Evolutionary conservation across 2,113 vertebrate genomes (phyloP).

Genomic region (Hemibagrus wyckioides): DNA sequence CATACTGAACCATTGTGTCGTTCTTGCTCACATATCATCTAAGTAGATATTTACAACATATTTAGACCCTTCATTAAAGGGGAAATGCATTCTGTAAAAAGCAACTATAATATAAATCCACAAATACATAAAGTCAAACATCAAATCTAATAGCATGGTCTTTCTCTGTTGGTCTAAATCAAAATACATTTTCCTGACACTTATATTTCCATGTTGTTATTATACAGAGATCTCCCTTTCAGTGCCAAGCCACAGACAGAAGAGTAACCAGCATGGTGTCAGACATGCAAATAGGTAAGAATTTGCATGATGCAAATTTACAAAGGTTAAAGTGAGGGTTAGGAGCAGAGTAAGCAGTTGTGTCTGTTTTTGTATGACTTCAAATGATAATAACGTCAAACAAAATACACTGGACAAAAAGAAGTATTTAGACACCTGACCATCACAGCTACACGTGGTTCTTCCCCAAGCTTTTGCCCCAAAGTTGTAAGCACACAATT

Average conservation of each 20-base stretch:
- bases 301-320: constrained; percentile 21
- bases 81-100: background rate
- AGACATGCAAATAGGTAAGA: background rate
- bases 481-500: background rate
- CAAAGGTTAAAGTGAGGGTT: constrained; percentile 12
- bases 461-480: background rate
- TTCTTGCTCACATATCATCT: background rate
- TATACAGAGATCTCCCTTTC: background rate
- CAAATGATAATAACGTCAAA: background rate
- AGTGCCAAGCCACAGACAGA: background rate
- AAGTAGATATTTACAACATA: background rate
- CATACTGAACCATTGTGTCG: background rate
- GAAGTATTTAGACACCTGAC: background rate
- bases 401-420: background rate
- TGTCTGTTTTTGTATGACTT: background rate
- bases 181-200: background rate
- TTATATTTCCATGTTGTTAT: background rate
- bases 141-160: background rate
- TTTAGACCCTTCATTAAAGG: too few species aligned
- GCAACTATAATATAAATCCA: background rate
- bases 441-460: background rate
- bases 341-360: background rate
- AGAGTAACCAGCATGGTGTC: background rate
- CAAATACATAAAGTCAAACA: background rate
- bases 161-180: background rate